These are phyloP conservation scores for Caenorhabditis sp. DNA, from an alignment of 2,888 invertebrate species.

Conservation along the genomic window DNA sequence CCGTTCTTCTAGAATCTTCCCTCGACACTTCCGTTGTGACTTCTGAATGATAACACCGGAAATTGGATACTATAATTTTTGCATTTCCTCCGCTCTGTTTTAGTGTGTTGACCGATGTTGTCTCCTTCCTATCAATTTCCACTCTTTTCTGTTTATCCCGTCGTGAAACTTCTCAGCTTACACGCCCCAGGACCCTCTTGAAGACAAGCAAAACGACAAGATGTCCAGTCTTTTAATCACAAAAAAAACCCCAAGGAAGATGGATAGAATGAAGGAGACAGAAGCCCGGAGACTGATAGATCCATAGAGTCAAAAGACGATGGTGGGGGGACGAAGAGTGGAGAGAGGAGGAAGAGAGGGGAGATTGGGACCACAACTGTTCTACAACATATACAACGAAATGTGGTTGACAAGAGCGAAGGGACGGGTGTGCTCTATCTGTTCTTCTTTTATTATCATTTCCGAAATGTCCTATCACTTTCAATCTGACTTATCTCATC, in stretches of 20 bases:
- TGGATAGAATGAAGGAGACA: constrained; percentile 50
- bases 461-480: constrained; percentile 41
- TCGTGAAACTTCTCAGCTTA: constrained; percentile 61
- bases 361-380: constrained; percentile 58
- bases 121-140: constrained; percentile 49
- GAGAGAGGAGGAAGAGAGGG: constrained; percentile 23
- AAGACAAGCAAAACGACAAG: constrained; percentile 56
- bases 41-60: constrained; percentile 51
- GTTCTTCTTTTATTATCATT: constrained; percentile 57
- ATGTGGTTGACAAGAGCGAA: constrained; percentile 57
- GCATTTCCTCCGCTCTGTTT: background rate
- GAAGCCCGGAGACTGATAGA: constrained; percentile 30
- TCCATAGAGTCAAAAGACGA: constrained; percentile 10
- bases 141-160: constrained; percentile 50
- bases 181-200: constrained; percentile 30
- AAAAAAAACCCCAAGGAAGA: constrained; percentile 61
- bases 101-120: constrained; percentile 29
- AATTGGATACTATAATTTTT: constrained; percentile 31
- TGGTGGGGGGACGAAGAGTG: background rate
- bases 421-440: constrained; percentile 60
- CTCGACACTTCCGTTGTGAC: background rate
- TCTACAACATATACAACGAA: constrained; percentile 68
- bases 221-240: constrained; percentile 52
- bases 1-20: constrained; percentile 28
- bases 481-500: constrained; percentile 5